phyloP scores from a whole-genome alignment of 2,113 vertebrate species.

The Scortum barcoo region DNA sequence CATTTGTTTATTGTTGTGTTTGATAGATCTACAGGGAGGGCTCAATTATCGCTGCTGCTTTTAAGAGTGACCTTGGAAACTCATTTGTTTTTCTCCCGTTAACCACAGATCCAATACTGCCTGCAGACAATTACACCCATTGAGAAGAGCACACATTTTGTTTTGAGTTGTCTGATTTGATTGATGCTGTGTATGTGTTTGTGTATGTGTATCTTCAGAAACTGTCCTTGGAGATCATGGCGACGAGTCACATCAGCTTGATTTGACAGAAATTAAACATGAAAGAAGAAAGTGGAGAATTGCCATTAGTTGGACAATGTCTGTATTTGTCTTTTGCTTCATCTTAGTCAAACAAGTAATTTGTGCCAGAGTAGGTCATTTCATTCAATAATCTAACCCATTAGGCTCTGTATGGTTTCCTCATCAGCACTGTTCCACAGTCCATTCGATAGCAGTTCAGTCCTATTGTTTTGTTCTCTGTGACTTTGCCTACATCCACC shows the following conservation, averaged over 20 bases:
- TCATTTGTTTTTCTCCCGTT: slow-evolving; percentile 83
- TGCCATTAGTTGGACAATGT: neutral
- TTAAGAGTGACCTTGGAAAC: slow-evolving; percentile 84
- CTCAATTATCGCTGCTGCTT: slow-evolving; percentile 78
- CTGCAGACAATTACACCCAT: slow-evolving; percentile 61
- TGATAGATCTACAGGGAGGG: slow-evolving; percentile 79
- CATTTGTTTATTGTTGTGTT: slow-evolving; percentile 81
- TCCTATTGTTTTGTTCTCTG: slow-evolving; percentile 17
- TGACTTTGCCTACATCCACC: slow-evolving; percentile 55
- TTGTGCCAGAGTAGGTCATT: slow-evolving; percentile 36
- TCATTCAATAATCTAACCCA: slow-evolving; percentile 49
- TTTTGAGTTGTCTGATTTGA: slow-evolving; percentile 39
- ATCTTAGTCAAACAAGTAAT: slow-evolving; percentile 39
- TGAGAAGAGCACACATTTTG: slow-evolving; percentile 28
- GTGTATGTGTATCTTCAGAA: slow-evolving; percentile 29
- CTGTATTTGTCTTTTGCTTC: slow-evolving; percentile 37
- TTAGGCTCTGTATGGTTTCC: slow-evolving; percentile 40
- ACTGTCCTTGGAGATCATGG: slow-evolving; percentile 30
- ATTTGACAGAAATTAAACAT: slow-evolving; percentile 46
- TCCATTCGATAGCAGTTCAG: slow-evolving; percentile 25
- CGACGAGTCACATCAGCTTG: neutral
- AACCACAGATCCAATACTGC: slow-evolving; percentile 77
- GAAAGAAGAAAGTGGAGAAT: slow-evolving; percentile 6
- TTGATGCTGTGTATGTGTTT: slow-evolving; percentile 33
- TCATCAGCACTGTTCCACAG: slow-evolving; percentile 30